Evolutionary conservation across 2,888 invertebrate genomes (phyloP), one percentile per base, ranked within the genome.

Genomic region (Nowickia ferox): DNA sequence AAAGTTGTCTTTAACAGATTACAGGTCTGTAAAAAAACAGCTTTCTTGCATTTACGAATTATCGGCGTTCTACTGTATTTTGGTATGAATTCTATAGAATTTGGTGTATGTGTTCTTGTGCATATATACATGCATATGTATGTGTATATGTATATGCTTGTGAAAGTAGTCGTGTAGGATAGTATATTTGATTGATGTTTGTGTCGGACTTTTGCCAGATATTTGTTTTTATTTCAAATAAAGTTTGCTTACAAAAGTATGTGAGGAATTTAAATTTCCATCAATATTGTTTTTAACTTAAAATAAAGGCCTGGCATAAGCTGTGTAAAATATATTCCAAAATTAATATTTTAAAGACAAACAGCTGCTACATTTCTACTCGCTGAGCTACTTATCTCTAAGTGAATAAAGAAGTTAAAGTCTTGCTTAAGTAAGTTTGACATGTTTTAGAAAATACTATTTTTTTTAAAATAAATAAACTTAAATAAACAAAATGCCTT

Each of bases 101-200:
- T 59, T 22, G 30, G n/a, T 9, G 17, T 4, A 10, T 30, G 17
- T 8, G 5, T 22, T 5, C 15, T 19, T 11, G 30, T 55, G 13
- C 0, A 22, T 13, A 10, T 11, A 11, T n/a, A 2, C 2, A 42
- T 4, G 40, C 15, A 11, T 2, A 1, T 22, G 5, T 55, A 11
- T 10, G 22, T 55, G 55, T 4, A 11, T 13, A 4, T 11, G 19
- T n/a, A 8, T n/a, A n/a, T n/a, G n/a, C n/a, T n/a, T n/a, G n/a
- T 15, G 17, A 13, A 38, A 22, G 48, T 42, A 19, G 19, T 38
- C 48, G 48, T 15, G 11, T 46, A 46, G 6, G 11, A 69, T 22
- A 69, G 9, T 42, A 15, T 42, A 22, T 78, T 69, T 78, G 78
- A 78, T 78, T 78, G 69, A 78, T 69, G 44, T 53, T 69, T 61